These are phyloP conservation scores for Dromas ardeola DNA, from an alignment of 2,113 vertebrate species.

Conservation along the genomic window DNA sequence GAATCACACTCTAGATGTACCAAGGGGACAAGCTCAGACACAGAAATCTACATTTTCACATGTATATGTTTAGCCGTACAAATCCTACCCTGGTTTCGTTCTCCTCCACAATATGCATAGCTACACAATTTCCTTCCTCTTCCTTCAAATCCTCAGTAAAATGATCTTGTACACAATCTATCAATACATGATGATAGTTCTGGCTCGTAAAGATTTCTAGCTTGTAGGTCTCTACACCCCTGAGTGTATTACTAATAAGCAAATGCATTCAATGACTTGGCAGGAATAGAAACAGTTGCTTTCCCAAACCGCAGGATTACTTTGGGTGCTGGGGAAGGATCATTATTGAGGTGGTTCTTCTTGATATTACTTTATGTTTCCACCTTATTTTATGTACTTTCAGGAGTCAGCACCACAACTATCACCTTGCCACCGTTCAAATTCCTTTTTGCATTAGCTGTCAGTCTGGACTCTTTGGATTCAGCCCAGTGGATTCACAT, in stretches of 20 bases:
- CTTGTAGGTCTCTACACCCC: neutral
- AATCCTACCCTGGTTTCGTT: neutral
- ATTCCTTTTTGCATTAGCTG: neutral
- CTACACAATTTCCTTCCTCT: neutral
- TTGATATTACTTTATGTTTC: too few relatives aligned
- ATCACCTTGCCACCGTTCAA: neutral
- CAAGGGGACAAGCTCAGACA: neutral
- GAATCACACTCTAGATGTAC: neutral
- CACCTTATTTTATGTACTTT: too few relatives aligned
- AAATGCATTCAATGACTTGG: neutral
- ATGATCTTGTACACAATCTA: neutral
- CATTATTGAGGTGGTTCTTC: too few relatives aligned
- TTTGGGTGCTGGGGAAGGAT: neutral
- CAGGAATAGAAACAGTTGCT: neutral
- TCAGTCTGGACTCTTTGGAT: neutral
- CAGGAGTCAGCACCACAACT: too few relatives aligned
- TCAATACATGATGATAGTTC: neutral
- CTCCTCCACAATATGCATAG: neutral
- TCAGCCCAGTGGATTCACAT: neutral
- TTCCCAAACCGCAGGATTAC: neutral
- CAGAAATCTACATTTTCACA: neutral
- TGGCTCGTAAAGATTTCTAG: neutral
- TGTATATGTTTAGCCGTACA: rapidly evolving
- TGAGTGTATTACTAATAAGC: neutral
- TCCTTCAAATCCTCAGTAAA: neutral